Base-by-base conservation (phyloP, 2,797 vertebrate genomes). In the Poecilia wingei region DNA sequence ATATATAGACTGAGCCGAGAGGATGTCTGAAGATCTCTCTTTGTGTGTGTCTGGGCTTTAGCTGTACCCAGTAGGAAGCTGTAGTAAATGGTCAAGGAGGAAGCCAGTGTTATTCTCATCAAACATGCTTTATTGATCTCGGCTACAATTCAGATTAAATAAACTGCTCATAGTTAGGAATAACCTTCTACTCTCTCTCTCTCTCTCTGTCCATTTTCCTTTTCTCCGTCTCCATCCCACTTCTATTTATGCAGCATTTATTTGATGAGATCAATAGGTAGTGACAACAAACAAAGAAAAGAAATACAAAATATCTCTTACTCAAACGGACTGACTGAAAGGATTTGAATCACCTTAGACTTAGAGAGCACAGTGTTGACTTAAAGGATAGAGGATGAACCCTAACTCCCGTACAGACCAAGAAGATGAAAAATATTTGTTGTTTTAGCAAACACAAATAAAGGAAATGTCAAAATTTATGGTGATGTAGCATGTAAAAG, bases 171-270 rank as follows among this genome's bases (percentile, higher is more conserved):
- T 86, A 82, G 95, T 68, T 95, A 93, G 0, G 82, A 86, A 86
- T 96, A 84, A 43, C 94, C 96, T 85, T 93, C 92, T 51, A 8
- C 49, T 25, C 80, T 94, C 94, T 47, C 55, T 81, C 39, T 41
- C 41, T 41, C 41, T 41, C 39, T 41, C 41, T 41, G 7, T 41
- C 72, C 47, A 43, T 46, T 31, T 79, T 41, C 49, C 85, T 95
- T 90, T 73, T 93, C 94, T 82, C 93, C 93, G 0, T 94, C 94
- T 79, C 47, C 45, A 75, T 74, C 53, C 12, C 93, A 74, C 59
- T 49, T n/a, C 66, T 71, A 18, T 87, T 78, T 78, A 69, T 80
- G 69, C 41, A 74, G 66, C 75, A 61, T 84, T 77, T 84, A 55
- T 86, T 82, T 75, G 49, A 51, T 79, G 16, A 9, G 74, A 82